These are phyloP conservation scores for Cavia aperea DNA, from an alignment of 2,113 vertebrate species.

Conservation along the genomic window DNA sequence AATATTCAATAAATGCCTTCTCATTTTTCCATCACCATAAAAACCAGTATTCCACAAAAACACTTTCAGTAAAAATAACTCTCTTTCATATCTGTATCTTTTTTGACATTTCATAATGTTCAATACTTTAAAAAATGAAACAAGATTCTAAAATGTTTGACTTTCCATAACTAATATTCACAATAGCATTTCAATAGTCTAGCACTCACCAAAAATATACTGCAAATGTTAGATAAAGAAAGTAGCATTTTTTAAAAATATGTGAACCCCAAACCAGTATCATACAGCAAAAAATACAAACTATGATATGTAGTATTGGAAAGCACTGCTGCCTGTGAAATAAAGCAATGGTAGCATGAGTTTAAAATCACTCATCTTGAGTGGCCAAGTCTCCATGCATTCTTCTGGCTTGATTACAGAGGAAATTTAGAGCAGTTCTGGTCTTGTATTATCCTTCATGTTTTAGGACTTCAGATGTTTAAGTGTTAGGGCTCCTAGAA, in stretches of 20 bases:
- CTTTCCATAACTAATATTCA: neutral
- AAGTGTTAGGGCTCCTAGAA: neutral
- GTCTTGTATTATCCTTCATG: neutral
- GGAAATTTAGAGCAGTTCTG: neutral
- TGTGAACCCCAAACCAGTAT: neutral
- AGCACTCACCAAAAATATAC: neutral
- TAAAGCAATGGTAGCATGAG: neutral
- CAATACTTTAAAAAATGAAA: neutral
- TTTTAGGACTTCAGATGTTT: neutral
- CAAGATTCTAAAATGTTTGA: conserved; percentile 12
- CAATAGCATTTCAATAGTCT: neutral
- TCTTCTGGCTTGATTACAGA: neutral
- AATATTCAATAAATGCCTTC: conserved; percentile 3
- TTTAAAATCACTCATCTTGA: neutral
- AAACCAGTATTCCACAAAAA: neutral
- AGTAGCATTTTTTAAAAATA: neutral
- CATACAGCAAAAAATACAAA: neutral
- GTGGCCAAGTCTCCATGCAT: neutral
- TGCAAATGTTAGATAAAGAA: neutral
- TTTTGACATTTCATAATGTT: neutral
- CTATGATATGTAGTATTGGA: neutral
- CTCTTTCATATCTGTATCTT: neutral
- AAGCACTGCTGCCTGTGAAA: neutral
- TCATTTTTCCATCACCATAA: neutral
- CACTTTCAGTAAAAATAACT: neutral